Base-by-base conservation (phyloP, 2,888 invertebrate genomes). In the Scrobipalpa atriplicella region DNA sequence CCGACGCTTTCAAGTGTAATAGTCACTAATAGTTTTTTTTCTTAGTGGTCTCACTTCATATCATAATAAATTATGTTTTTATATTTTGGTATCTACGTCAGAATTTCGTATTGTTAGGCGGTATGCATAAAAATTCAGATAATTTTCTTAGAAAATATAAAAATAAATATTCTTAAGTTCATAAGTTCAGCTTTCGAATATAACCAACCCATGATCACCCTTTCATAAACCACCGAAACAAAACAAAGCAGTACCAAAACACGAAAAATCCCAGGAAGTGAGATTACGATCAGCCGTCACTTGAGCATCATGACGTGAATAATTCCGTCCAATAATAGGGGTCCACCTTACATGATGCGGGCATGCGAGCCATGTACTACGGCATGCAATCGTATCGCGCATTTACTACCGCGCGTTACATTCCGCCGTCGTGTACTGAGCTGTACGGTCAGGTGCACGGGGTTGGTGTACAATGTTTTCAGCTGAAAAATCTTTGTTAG, bases 291-390 rank as follows among this genome's bases (percentile, higher is more conserved):
- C 87, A 78, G 74, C 79, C 81, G 82, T 83, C 81, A 82, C 78
- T 78, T 80, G 74, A 74, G 73, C 75, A 75, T 78, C 79, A 80
- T 82, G 83, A 82, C 78, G 83, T 84, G 82, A 82, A 85, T 87
- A 87, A 88, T 88, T 82, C 78, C 74, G 76, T 84, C 82, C 84
- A 87, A 86, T 86, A 87, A 86, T 83, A 85, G 85, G 85, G 86
- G 83, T 77, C 73, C 76, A 78, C 78, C 83, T 84, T 78, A 79
- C 74, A 69, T 77, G 74, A 88, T 89, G 86, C 89, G 89, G 89
- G 90, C 76, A 83, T 85, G 75, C 79, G 73, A 81, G 76, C 78
- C 78, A 84, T 85, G 84, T 88, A 87, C 87, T 84, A 87, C 73
- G 88, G 85, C 82, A 88, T 84, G 88, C 68, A 80, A 85, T 83